These are phyloP conservation scores for Platyscapa corneri DNA, from an alignment of 1,140 invertebrate species.

Conservation along the genomic window DNA sequence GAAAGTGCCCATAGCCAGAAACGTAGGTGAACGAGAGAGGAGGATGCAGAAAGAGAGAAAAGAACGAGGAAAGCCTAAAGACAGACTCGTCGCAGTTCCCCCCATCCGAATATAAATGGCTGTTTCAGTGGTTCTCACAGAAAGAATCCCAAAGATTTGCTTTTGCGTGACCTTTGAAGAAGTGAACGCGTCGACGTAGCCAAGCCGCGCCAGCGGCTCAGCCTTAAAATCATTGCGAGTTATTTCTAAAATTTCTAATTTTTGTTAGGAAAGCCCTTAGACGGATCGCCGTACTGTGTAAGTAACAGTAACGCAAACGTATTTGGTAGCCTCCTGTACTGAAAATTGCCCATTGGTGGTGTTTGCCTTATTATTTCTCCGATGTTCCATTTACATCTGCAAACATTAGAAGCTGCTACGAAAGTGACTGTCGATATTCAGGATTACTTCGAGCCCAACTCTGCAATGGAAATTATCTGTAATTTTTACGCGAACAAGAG, in stretches of 20 bases:
- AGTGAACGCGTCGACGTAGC: neutral
- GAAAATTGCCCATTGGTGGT: too few species aligned
- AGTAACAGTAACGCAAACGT: too few species aligned
- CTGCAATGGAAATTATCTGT: neutral
- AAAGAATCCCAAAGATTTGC: conserved; percentile 8
- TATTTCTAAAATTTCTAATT: neutral
- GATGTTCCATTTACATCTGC: neutral
- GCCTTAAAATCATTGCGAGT: neutral
- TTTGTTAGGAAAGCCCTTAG: neutral
- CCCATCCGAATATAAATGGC: conserved; percentile 22
- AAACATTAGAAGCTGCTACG: neutral
- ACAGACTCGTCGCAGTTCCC: conserved; percentile 15
- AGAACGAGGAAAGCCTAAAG: conserved; percentile 21
- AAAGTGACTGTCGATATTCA: neutral
- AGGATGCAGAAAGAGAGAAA: neutral
- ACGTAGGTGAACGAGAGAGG: neutral
- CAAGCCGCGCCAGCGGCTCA: neutral
- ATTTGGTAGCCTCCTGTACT: too few species aligned
- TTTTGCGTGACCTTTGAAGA: neutral
- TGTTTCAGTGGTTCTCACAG: conserved; percentile 2
- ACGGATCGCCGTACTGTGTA: neutral
- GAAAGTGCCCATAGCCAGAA: conserved; percentile 33
- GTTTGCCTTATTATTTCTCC: neutral
- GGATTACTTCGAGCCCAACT: neutral
- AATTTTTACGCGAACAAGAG: neutral